Base-by-base conservation (phyloP, 2,797 vertebrate species). In the Poeciliopsis presidionis region DNA sequence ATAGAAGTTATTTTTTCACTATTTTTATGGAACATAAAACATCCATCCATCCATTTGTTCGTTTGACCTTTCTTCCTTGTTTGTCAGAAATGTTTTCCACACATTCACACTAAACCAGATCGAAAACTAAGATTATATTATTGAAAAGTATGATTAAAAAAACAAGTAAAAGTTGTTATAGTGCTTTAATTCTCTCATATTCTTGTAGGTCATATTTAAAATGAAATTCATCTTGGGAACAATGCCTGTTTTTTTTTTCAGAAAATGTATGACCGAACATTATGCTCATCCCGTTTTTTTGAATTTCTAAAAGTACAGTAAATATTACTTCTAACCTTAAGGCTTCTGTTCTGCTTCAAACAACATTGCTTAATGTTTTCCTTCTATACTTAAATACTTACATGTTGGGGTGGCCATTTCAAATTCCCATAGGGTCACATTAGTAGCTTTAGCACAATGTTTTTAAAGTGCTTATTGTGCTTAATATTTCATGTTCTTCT, bases 341-440 rank as follows among this genome's bases (percentile, higher is more conserved):
- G 59, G 70, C 81, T 79, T 87, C 81, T 73, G 46, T 86, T 83
- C 71, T 72, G 78, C 79, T 63, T 77, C 72, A 57, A 39, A 13
- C 61, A 30, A 39, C 71, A 0, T 25, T 69, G 13, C 45, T 33
- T 72, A 47, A 72, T 45, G 11, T 70, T 70, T n/a, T 70, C 28
- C 28, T 61, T 30, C n/a, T 14, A 3, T 45, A 30, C 4, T 71
- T 71, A 7, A 22, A 25, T 51, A 22, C 49, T 7, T 25, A 20
- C 41, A 30, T 70, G n/a, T 45, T 61, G 13, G 57, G n/a, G 4
- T 33, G 28, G n/a, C 28, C 28, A 61, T 33, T 61, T 61, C n/a
- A 61, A 16, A 30, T 33, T 2, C 2, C 57, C 14, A 6, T 1
- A 33, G 28, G 28, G 5, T 30, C 57, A 61, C 57, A 61, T 33